A percentile compares a stretch with the other conserved stretches of the same genome.
These are phyloP conservation scores for Luperina nickerlii DNA, from an alignment of 2,888 invertebrate species.

Conservation along the genomic window DNA sequence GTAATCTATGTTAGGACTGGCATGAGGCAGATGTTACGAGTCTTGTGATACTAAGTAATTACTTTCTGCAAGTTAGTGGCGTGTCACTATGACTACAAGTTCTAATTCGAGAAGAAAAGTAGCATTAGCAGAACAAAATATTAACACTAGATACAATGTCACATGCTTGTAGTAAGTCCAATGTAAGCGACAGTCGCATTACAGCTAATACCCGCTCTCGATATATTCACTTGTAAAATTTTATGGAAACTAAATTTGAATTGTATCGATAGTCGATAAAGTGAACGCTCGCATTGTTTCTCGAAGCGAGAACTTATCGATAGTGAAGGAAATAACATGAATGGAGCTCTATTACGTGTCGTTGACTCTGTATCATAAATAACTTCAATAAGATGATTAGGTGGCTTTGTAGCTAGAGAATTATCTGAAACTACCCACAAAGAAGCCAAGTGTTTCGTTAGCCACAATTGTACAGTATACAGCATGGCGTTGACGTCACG, in stretches of 20 bases:
- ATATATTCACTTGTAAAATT: conserved; percentile 41
- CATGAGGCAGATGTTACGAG: conserved; percentile 17
- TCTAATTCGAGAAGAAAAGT: conserved; percentile 1
- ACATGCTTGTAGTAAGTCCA: background rate
- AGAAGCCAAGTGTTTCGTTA: conserved; percentile 54
- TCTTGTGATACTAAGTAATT: conserved; percentile 51
- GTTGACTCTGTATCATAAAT: conserved; percentile 37
- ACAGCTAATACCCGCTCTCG: conserved; percentile 21
- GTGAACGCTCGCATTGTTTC: conserved; percentile 48
- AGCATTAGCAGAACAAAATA: conserved; percentile 17
- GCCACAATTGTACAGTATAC: conserved; percentile 41
- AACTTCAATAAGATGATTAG: conserved; percentile 45
- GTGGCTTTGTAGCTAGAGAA: conserved; percentile 13
- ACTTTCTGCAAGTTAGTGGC: conserved; percentile 41
- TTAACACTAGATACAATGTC: background rate
- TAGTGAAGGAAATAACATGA: conserved; percentile 27
- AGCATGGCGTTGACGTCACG: conserved; percentile 59
- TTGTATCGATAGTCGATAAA: conserved; percentile 52
- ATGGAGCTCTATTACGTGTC: conserved; percentile 38
- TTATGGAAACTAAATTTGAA: conserved; percentile 49
- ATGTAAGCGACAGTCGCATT: conserved; percentile 19
- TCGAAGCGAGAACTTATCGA: conserved; percentile 39
- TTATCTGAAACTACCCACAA: conserved; percentile 39
- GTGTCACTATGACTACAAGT: conserved; percentile 13
- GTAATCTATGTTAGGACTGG: conserved; percentile 29